Conservation (phyloP, 2,888 invertebrate species). For the Melinopterus prodromus region DNA sequence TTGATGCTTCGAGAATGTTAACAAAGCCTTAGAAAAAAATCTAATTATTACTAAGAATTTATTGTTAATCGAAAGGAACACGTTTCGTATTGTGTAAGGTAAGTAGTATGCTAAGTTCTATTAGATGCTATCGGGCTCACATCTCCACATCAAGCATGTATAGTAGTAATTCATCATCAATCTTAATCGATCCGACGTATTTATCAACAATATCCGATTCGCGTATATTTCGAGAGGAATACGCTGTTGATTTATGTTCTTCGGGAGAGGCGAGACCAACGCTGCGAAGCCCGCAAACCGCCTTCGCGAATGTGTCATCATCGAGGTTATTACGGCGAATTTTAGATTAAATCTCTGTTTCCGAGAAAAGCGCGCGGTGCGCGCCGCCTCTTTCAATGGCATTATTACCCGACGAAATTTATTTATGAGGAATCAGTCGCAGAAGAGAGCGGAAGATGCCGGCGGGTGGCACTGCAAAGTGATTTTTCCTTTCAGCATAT, state of each 20-base stretch:
- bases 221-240: background rate
- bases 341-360: background rate
- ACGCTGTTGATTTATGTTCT: conserved; percentile 10
- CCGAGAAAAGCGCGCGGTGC: background rate
- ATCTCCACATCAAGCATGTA: background rate
- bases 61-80: background rate
- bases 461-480: background rate
- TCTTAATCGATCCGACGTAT: conserved; percentile 16
- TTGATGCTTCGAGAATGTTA: background rate
- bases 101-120: background rate
- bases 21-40: too few species aligned
- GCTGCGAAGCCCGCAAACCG: background rate
- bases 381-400: background rate
- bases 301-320: background rate
- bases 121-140: background rate
- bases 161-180: conserved; percentile 14
- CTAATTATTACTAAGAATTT: background rate
- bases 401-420: background rate
- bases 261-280: background rate
- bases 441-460: background rate
- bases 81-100: background rate
- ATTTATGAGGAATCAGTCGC: background rate
- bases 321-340: background rate
- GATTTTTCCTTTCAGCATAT: background rate
- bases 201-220: conserved; percentile 18